Base-by-base conservation (phyloP, 2,888 invertebrate genomes). In the Rhamphomyia laevipes region DNA sequence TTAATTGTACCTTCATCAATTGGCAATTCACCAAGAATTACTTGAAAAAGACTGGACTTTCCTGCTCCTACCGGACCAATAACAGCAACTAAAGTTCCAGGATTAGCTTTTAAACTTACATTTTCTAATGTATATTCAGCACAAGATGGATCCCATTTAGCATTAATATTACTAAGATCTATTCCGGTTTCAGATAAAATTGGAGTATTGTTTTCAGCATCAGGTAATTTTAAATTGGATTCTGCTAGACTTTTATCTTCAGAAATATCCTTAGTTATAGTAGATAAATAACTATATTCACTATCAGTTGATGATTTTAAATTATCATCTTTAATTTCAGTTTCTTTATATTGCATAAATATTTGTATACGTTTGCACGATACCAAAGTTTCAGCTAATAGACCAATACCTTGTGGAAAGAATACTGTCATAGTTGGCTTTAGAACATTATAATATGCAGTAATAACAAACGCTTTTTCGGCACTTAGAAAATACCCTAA, bases 401-500 rank as follows among this genome's bases (percentile, higher is more conserved):
- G 76, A 10, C 80, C 76, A 48, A 86, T 77, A 61, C 82, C 86
- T 72, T 85, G 83, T 0, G 95, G 93, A 59, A 94, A 86, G 69
- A 87, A 88, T 13, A 91, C 82, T 0, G 88, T 89, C 81, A 94
- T 85, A 13, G 87, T 83, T 58, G 86, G 82, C 31, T 89, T 76
- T 51, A 94, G 72, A 49, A 90, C 84, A 61, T 88, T 90, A 72
- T 89, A 93, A 65, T 92, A 86, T 10, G 91, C 85, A n/a, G 90
- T 84, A 45, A 92, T 78, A 51, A 92, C 86, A 70, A 92, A 93
- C n/a, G 90, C 86, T 63, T 78, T 77, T 63, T 92, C 87, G 5
- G 95, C 84, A 6, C 82, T 84, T 56, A 94, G 77, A 58, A 77
- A 68, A 57, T 84, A 73, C 18, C 84, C 84, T 5, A 81, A 72